Percentiles rank a stretch among this genome's conserved stretches.
These are phyloP conservation scores for Dreissena rostriformis DNA, from an alignment of 1,140 invertebrate genomes.

Conservation along the genomic window DNA sequence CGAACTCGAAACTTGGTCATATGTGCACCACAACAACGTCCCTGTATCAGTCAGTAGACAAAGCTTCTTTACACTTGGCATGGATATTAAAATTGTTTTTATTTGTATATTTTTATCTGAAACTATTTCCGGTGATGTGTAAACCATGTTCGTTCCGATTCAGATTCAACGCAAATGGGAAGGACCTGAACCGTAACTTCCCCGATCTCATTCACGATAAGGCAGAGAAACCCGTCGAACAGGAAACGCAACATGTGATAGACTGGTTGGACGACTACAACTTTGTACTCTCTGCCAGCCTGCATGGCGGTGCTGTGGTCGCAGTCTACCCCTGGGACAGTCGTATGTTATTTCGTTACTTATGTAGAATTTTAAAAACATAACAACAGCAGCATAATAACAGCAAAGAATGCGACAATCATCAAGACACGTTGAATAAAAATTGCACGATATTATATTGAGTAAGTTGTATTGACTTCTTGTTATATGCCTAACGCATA, in stretches of 20 bases:
- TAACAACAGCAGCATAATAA: not conserved
- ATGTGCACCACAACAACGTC: no score
- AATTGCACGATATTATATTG: not conserved
- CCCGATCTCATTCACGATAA: constrained; percentile 90
- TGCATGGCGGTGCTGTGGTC: constrained; percentile 95
- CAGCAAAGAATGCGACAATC: not conserved
- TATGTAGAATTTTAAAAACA: not conserved
- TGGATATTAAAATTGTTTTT: not conserved
- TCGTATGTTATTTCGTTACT: not conserved
- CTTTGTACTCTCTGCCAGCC: constrained; percentile 97
- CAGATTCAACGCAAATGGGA: constrained; percentile 33
- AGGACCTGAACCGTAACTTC: constrained; percentile 98
- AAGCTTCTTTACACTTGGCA: no score
- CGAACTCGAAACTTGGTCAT: no score
- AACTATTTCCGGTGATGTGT: not conserved
- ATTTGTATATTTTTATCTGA: not conserved
- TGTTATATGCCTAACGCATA: no score
- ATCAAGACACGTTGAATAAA: not conserved
- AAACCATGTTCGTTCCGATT: not conserved
- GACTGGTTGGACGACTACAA: constrained; percentile 92
- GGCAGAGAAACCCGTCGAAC: constrained; percentile 83
- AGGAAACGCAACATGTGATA: constrained; percentile 95
- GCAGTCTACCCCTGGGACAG: constrained; percentile 94
- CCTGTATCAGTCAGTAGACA: no score
- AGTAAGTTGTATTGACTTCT: no score